These are phyloP conservation scores for Solen grandis DNA, from an alignment of 1,140 invertebrate genomes.

Conservation along the genomic window DNA sequence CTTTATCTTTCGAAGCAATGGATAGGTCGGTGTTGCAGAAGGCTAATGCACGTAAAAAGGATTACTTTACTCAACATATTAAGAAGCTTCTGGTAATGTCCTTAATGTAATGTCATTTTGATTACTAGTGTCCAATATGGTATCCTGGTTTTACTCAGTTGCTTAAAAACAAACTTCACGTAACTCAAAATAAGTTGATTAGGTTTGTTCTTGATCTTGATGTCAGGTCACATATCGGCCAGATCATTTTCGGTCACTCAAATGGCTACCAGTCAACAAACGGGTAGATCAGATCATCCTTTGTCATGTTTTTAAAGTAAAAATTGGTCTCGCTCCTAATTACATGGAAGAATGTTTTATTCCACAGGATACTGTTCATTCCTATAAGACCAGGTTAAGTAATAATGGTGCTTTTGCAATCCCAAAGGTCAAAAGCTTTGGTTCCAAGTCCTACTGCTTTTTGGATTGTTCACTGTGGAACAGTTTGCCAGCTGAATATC, in stretches of 20 bases:
- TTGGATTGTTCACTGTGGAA: conserved; percentile 31
- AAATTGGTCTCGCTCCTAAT: background rate
- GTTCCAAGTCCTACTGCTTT: conserved; percentile 17
- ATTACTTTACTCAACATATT: conserved; percentile 23
- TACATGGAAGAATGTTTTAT: conserved; percentile 23
- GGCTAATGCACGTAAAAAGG: conserved; percentile 14
- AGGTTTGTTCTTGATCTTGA: conserved; percentile 31
- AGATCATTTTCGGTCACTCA: conserved; percentile 5
- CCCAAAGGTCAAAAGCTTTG: conserved; percentile 37
- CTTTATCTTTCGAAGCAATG: conserved; percentile 14
- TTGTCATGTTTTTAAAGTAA: conserved; percentile 21
- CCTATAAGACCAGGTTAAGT: conserved; percentile 5
- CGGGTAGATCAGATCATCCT: conserved; percentile 10
- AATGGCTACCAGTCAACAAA: conserved; percentile 15
- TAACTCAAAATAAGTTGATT: conserved; percentile 25
- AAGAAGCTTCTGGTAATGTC: conserved; percentile 11
- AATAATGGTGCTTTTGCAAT: conserved; percentile 20
- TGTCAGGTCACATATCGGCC: conserved; percentile 9
- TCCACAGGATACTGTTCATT: background rate
- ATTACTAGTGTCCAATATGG: conserved; percentile 33
- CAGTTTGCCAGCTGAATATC: background rate
- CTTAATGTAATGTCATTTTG: conserved; percentile 40
- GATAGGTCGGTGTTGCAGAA: conserved; percentile 28
- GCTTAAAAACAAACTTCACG: conserved; percentile 32
- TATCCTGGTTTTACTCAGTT: background rate